Evolutionary conservation across 2,888 invertebrate genomes (phyloP), one percentile per base, ranked within the genome.

Genomic region (Strigamia transsilvanica): DNA sequence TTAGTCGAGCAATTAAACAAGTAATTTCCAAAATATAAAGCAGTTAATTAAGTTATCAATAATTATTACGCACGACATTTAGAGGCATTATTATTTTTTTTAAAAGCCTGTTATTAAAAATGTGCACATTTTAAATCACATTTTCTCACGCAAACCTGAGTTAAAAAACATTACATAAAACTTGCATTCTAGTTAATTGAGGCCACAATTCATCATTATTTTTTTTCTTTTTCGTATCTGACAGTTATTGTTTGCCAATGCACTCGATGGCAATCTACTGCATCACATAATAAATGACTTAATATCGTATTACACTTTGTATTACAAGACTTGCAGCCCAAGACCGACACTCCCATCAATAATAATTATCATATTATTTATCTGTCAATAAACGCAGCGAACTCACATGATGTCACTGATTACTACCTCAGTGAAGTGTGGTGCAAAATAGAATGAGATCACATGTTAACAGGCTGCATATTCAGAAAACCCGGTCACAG

Each of bases 231-330:
- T 73, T 32, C 73, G 4, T 73, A 73, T n/a, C 27, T 73, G 73
- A 73, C 73, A 73, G 73, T 73, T 73, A 73, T 73, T 73, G 73
- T 73, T 73, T 73, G 73, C 73, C 73, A 73, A 73, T 73, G 73
- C 73, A 73, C 73, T 73, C 32, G 73, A 73, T 73, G 73, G 32
- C 73, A 73, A 73, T 73, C 73, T 73, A 73, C 32, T 73, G 27
- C 73, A 73, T 18, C 13, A 32, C 13, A 27, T 73, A 32, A 73
- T 73, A 73, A 73, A 73, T 73, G 73, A 73, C 73, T 73, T 73
- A 73, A 73, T 73, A 73, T 73, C 73, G 32, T n/a, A 73, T 73
- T 73, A 73, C 73, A 27, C 73, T 73, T 32, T 32, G 73, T 73
- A 32, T 32, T 27, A 73, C 61, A 66, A 66, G 61, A 66, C 61